phyloP scores from a whole-genome alignment of 2,888 invertebrate species.

The Leucophenga montana region DNA sequence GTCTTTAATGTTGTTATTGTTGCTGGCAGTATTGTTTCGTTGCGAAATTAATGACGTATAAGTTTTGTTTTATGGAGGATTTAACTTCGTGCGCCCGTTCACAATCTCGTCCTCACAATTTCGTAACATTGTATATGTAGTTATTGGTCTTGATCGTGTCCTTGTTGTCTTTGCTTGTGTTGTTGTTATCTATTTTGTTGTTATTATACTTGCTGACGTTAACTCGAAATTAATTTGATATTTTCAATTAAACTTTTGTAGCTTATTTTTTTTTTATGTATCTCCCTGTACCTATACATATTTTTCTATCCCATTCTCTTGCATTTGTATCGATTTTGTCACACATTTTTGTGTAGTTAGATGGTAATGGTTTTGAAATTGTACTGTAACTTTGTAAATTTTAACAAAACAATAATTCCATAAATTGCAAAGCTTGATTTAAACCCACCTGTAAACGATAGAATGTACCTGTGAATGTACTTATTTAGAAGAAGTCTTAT shows the following conservation, averaged over 20 bases:
- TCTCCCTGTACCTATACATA: background rate
- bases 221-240: constrained; percentile 65
- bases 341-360: no score
- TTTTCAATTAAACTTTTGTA: constrained; percentile 65
- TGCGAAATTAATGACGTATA: constrained; percentile 40
- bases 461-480: no score
- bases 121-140: background rate
- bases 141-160: constrained; percentile 11
- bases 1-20: constrained; percentile 6
- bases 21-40: constrained; percentile 35
- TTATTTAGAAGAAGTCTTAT: no score
- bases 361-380: no score
- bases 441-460: no score
- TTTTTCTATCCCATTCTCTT: background rate
- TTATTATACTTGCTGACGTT: constrained; percentile 59
- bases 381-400: no score
- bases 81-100: constrained; percentile 1
- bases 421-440: no score
- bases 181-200: constrained; percentile 35
- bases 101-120: constrained; percentile 44
- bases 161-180: constrained; percentile 21
- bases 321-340: background rate
- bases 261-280: background rate
- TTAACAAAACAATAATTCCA: background rate
- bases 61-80: constrained; percentile 34